These are phyloP conservation scores for Neomonachus schauinslandi DNA, from an alignment of 2,113 vertebrate genomes.

Conservation along the genomic window DNA sequence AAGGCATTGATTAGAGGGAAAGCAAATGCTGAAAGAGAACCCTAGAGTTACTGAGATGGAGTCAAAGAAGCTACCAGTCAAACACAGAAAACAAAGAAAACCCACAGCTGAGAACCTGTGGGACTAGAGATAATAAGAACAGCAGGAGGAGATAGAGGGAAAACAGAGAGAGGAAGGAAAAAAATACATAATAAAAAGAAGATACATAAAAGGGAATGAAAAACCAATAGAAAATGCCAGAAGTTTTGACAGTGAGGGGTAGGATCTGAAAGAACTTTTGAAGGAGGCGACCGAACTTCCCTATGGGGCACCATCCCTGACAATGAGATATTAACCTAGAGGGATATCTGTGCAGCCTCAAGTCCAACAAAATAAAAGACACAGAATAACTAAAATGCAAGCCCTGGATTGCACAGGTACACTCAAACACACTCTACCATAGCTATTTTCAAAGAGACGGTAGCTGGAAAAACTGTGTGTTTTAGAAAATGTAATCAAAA, in stretches of 20 bases:
- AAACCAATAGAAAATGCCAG: conserved; percentile 74
- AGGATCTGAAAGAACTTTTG: conserved; percentile 79
- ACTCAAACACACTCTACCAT: conserved; percentile 27
- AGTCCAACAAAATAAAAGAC: conserved; percentile 63
- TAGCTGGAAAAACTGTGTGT: not conserved
- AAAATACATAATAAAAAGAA: conserved; percentile 79
- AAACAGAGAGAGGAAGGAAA: conserved; percentile 65
- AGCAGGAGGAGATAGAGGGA: conserved; percentile 76
- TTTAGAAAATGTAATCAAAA: conserved; percentile 26
- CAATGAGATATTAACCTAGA: conserved; percentile 74
- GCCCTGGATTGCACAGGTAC: not conserved
- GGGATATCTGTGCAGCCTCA: conserved; percentile 35
- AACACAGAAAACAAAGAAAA: conserved; percentile 83
- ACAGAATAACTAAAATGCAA: conserved; percentile 38
- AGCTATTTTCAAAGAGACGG: conserved; percentile 58
- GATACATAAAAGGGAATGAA: conserved; percentile 82
- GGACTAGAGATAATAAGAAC: conserved; percentile 81
- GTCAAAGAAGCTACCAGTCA: conserved; percentile 79
- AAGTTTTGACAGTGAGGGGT: conserved; percentile 76
- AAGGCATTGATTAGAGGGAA: conserved; percentile 80
- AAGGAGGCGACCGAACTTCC: conserved; percentile 68
- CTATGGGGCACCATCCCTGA: conserved; percentile 63
- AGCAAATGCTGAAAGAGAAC: conserved; percentile 73
- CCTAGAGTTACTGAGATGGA: conserved; percentile 46
- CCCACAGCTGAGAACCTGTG: conserved; percentile 79